Evolutionary conservation across 2,797 vertebrate genomes (phyloP).

Genomic region (Notolepis coatsorum): DNA sequence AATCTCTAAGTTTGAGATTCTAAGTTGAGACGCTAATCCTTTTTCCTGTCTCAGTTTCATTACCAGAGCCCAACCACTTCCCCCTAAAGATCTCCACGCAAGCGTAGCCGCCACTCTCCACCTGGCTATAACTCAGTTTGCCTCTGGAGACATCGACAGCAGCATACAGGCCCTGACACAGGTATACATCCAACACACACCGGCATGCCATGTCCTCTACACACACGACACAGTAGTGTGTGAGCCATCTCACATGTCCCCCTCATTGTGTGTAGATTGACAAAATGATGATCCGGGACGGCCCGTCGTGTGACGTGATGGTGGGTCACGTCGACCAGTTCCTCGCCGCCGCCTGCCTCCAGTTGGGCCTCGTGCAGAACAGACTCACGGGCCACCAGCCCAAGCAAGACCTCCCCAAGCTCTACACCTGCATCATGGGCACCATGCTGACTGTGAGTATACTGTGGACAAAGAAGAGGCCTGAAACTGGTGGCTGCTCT

Average conservation of each 20-base stretch:
- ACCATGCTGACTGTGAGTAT: conserved; percentile 91
- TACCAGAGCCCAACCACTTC: conserved; percentile 81
- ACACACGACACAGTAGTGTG: background rate
- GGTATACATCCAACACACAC: conserved; percentile 63
- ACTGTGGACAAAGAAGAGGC: background rate
- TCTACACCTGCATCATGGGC: conserved; percentile 88
- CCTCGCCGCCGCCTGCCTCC: conserved; percentile 88
- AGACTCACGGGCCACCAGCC: conserved; percentile 85
- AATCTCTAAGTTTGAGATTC: no score
- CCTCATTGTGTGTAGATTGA: conserved; percentile 79
- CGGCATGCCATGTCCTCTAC: background rate
- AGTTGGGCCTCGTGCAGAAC: conserved; percentile 87
- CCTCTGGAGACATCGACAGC: conserved; percentile 87
- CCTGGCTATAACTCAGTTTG: conserved; percentile 88
- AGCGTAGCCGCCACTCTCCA: conserved; percentile 88
- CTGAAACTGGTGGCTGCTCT: background rate
- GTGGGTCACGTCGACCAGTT: conserved; percentile 88
- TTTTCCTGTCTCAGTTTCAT: background rate
- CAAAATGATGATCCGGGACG: conserved; percentile 83
- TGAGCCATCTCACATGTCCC: no score
- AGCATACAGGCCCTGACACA: conserved; percentile 88
- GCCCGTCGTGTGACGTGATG: conserved; percentile 87
- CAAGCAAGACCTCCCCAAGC: conserved; percentile 83
- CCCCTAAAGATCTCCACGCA: conserved; percentile 85
- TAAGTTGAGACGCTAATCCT: background rate